phyloP scores from a whole-genome alignment of 2,888 invertebrate genomes.

The Melinaea menophilus region DNA sequence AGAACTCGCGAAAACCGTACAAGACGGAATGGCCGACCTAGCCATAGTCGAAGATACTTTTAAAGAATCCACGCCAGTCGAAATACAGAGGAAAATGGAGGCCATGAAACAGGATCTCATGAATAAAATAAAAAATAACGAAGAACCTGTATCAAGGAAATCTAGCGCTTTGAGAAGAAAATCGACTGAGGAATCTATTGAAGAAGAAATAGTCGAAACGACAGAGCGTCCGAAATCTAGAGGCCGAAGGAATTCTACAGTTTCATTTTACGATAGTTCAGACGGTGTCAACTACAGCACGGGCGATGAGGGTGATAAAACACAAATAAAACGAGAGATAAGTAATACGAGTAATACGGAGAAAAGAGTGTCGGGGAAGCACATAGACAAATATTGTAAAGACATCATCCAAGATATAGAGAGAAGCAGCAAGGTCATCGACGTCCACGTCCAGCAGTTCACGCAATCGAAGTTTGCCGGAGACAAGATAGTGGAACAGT shows the following conservation, averaged over 20 bases:
- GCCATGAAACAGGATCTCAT: constrained; percentile 60
- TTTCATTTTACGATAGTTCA: constrained; percentile 56
- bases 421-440: constrained; percentile 67
- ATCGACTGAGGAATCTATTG: constrained; percentile 62
- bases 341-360: constrained; percentile 44
- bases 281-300: constrained; percentile 38
- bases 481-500: constrained; percentile 67
- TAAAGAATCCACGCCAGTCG: constrained; percentile 46
- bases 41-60: constrained; percentile 59
- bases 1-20: constrained; percentile 75
- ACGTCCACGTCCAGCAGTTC: constrained; percentile 72
- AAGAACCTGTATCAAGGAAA: constrained; percentile 52
- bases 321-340: constrained; percentile 44
- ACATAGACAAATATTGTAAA: constrained; percentile 66
- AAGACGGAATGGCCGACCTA: constrained; percentile 75
- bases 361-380: constrained; percentile 49
- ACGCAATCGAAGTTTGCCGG: constrained; percentile 65
- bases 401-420: constrained; percentile 69
- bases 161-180: constrained; percentile 52
- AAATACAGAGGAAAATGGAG: constrained; percentile 62
- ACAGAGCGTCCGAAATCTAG: constrained; percentile 60
- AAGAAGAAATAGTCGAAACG: constrained; percentile 51
- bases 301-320: constrained; percentile 39
- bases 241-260: constrained; percentile 56
- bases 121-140: constrained; percentile 61